phyloP scores from a whole-genome alignment of 2,113 vertebrate genomes.

The Cyrtonyx montezumae region DNA sequence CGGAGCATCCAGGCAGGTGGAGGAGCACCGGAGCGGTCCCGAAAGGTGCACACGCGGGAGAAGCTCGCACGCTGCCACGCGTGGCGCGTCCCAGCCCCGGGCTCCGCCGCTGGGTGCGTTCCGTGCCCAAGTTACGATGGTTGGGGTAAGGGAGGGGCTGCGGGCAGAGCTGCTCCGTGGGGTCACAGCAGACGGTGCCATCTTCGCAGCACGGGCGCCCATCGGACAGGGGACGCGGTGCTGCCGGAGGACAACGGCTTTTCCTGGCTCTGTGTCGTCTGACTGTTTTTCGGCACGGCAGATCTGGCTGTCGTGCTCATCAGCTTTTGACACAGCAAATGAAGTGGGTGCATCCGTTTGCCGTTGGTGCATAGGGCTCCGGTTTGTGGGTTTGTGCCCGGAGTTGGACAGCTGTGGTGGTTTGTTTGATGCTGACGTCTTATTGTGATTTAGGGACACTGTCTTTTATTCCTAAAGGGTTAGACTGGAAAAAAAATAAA shows the following conservation, averaged over 20 bases:
- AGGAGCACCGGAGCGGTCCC: not conserved
- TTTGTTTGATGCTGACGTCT: not conserved
- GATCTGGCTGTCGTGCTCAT: not conserved
- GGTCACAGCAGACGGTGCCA: fast-evolving
- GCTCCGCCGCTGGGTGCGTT: not conserved
- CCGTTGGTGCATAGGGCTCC: not conserved
- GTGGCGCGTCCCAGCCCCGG: not conserved
- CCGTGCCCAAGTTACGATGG: fast-evolving
- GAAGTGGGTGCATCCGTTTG: not conserved
- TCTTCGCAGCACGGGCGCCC: fast-evolving
- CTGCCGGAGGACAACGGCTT: not conserved
- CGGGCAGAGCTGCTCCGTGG: not conserved
- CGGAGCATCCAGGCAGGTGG: not conserved
- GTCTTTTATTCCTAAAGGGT: not conserved
- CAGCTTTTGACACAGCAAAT: not conserved
- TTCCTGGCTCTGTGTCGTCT: not conserved
- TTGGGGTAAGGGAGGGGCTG: not conserved
- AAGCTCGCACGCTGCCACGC: fast-evolving
- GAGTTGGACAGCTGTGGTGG: not conserved
- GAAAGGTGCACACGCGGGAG: fast-evolving
- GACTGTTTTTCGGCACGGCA: fast-evolving
- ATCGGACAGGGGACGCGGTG: not conserved
- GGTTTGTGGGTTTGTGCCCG: not conserved
- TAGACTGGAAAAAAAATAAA: not conserved
- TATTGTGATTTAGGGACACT: fast-evolving